Percentiles rank a stretch among this genome's conserved stretches.
These are phyloP conservation scores for Desmodus rotundus DNA, from an alignment of 2,113 vertebrate species.

Conservation along the genomic window DNA sequence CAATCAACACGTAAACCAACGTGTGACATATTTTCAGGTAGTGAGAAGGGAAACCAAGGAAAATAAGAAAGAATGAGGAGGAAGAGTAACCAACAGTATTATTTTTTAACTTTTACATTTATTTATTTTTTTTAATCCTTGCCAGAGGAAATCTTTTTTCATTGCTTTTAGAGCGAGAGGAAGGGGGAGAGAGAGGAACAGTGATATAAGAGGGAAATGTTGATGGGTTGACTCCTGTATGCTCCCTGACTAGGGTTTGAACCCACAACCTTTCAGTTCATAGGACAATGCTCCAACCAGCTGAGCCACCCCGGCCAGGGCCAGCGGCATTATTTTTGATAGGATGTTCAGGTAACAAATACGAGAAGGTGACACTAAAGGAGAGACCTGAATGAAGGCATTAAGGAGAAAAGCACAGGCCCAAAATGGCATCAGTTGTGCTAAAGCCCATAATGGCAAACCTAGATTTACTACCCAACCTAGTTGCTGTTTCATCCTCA, in stretches of 20 bases:
- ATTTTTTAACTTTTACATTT: too few species aligned
- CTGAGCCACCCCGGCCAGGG: too few species aligned
- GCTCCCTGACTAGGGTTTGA: too few species aligned
- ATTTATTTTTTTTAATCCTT: too few species aligned
- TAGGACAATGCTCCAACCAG: too few species aligned
- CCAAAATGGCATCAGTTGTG: background rate
- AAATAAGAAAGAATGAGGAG: background rate
- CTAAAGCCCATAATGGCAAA: background rate
- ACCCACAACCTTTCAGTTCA: too few species aligned
- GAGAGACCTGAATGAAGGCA: background rate
- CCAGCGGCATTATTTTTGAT: background rate
- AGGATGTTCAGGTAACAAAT: background rate
- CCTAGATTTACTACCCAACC: background rate
- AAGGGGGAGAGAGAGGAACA: too few species aligned
- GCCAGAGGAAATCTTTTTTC: too few species aligned
- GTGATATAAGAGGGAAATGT: too few species aligned
- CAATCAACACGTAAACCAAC: background rate
- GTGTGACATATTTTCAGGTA: background rate
- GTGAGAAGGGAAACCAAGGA: background rate
- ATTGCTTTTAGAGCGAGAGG: too few species aligned
- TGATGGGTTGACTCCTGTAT: too few species aligned
- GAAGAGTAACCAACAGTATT: background rate
- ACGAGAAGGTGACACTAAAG: background rate
- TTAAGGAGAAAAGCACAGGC: background rate
- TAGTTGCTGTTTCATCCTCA: background rate